phyloP scores from a whole-genome alignment of 1,140 invertebrate species.

The Lepidurus couesii region DNA sequence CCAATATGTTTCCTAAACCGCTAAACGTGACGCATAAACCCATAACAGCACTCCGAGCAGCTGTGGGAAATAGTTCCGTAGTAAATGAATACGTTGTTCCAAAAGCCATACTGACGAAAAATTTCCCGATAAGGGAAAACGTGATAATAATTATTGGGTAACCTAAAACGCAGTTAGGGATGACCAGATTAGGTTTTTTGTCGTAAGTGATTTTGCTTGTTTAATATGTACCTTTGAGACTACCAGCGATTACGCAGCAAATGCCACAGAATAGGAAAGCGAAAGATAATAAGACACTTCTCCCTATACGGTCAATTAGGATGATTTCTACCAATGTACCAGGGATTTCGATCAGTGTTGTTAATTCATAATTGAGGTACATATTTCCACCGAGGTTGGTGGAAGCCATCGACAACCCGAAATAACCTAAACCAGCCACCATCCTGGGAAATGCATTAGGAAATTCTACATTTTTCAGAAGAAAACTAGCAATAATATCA shows the following conservation, averaged over 20 bases:
- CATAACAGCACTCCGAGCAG: slow-evolving; percentile 32
- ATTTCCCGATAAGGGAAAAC: slow-evolving; percentile 46
- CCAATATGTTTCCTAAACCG: slow-evolving; percentile 32
- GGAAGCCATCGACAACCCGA: slow-evolving; percentile 34
- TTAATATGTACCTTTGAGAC: slow-evolving; percentile 3
- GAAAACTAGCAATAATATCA: slow-evolving; percentile 10
- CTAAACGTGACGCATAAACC: slow-evolving; percentile 30
- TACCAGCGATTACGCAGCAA: slow-evolving; percentile 28
- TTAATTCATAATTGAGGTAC: slow-evolving; percentile 34
- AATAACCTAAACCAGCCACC: slow-evolving; percentile 33
- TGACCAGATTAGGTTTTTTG: neutral
- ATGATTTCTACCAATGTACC: slow-evolving; percentile 31
- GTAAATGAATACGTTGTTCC: slow-evolving; percentile 42
- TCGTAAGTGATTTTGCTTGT: neutral
- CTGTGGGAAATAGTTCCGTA: slow-evolving; percentile 34
- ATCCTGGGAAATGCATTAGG: neutral
- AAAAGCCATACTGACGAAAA: slow-evolving; percentile 45
- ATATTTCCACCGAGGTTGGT: slow-evolving; percentile 33
- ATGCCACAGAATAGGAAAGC: slow-evolving; percentile 17
- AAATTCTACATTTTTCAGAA: neutral
- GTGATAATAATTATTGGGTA: slow-evolving; percentile 30
- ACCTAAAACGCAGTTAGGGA: slow-evolving; percentile 28
- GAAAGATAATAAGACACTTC: slow-evolving; percentile 18
- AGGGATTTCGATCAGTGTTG: slow-evolving; percentile 34
- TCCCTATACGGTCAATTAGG: slow-evolving; percentile 32